phyloP scores from a whole-genome alignment of 2,797 vertebrate genomes.

The Hemitrygon akajei region DNA sequence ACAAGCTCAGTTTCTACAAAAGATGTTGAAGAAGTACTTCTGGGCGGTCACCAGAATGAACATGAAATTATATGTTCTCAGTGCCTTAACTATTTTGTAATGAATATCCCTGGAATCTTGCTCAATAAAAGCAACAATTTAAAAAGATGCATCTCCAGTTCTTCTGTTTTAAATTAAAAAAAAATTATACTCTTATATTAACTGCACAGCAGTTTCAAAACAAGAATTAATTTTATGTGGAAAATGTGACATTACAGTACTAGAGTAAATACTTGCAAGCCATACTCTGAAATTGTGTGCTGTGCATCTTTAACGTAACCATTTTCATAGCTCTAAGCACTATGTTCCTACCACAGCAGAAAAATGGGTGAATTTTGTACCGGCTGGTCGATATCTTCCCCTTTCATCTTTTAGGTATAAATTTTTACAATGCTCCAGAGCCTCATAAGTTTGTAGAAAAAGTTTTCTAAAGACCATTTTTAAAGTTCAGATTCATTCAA shows the following conservation, averaged over 20 bases:
- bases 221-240: slow-evolving; percentile 25
- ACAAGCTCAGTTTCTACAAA: neutral
- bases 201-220: slow-evolving; percentile 35
- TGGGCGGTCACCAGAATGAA: neutral
- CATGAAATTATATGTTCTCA: neutral
- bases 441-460: slow-evolving; percentile 17
- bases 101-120: neutral
- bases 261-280: slow-evolving; percentile 15
- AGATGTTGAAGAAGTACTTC: neutral
- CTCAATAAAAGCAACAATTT: neutral
- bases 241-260: slow-evolving; percentile 27
- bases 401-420: neutral
- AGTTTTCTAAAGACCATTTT: neutral
- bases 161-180: neutral
- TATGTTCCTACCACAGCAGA: neutral
- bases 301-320: neutral
- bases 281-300: neutral
- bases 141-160: neutral
- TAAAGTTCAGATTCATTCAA: neutral
- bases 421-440: neutral
- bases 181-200: slow-evolving; percentile 21
- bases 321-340: neutral
- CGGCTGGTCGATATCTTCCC: neutral
- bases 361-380: neutral
- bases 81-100: neutral